A percentile compares a stretch with the other conserved stretches of the same genome.
These are phyloP conservation scores for Menidia menidia DNA, from an alignment of 2,797 vertebrate species.

Conservation along the genomic window DNA sequence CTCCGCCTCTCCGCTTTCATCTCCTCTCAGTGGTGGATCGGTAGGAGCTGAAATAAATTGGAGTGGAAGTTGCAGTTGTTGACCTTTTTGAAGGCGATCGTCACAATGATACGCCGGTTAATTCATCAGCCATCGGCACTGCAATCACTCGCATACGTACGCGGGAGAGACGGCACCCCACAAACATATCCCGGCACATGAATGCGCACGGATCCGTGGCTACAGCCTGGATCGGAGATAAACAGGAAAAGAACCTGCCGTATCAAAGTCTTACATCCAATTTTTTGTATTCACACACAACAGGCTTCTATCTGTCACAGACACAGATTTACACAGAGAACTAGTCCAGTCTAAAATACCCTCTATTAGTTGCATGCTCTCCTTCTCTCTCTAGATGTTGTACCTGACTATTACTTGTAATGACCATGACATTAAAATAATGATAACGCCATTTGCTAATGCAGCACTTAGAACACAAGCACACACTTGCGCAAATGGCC, in stretches of 20 bases:
- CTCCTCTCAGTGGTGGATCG: slow-evolving; percentile 52
- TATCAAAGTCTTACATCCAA: slow-evolving; percentile 47
- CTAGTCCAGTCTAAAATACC: slow-evolving; percentile 58
- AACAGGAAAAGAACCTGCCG: slow-evolving; percentile 34
- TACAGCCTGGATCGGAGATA: slow-evolving; percentile 22
- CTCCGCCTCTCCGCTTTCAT: slow-evolving; percentile 19
- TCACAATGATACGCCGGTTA: slow-evolving; percentile 76
- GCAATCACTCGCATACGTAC: slow-evolving; percentile 71
- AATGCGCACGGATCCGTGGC: slow-evolving; percentile 4
- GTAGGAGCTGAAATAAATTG: slow-evolving; percentile 84
- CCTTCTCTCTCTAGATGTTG: slow-evolving; percentile 70
- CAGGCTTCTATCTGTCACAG: slow-evolving; percentile 31
- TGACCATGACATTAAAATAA: slow-evolving; percentile 85
- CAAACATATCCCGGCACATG: slow-evolving; percentile 30
- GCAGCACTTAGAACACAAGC: slow-evolving; percentile 73
- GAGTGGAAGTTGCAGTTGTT: slow-evolving; percentile 80
- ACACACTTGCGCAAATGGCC: slow-evolving; percentile 36
- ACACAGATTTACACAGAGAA: slow-evolving; percentile 13
- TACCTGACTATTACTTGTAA: slow-evolving; percentile 82
- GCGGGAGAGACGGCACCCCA: slow-evolving; percentile 33
- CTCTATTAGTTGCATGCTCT: slow-evolving; percentile 74
- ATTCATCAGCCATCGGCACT: slow-evolving; percentile 80
- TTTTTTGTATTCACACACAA: slow-evolving; percentile 41
- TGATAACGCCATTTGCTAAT: slow-evolving; percentile 76
- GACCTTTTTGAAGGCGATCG: slow-evolving; percentile 87